Conservation (phyloP, 2,113 vertebrate species). For the Zosterops pallidus region DNA sequence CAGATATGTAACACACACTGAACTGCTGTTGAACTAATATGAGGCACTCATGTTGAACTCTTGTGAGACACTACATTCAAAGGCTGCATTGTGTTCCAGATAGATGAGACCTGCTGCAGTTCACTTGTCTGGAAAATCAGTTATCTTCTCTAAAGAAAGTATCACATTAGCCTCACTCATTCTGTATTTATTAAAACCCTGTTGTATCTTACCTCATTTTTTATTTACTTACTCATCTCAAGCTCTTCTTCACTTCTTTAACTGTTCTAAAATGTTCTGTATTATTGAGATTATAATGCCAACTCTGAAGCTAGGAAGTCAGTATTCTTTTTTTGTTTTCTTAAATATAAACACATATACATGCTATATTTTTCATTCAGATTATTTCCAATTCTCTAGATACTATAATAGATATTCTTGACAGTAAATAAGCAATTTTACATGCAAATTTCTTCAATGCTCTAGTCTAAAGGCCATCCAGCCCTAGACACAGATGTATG, state of each 20-base stretch:
- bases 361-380: background rate
- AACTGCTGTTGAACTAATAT: constrained; percentile 10
- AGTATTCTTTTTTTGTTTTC: background rate
- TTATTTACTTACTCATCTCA: background rate
- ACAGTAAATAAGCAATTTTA: background rate
- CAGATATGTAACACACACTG: background rate
- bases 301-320: background rate
- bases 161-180: background rate
- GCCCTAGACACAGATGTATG: background rate
- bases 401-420: background rate
- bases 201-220: background rate
- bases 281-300: background rate
- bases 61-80: background rate
- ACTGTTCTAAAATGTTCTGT: background rate
- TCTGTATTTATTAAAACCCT: background rate
- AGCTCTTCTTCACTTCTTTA: background rate
- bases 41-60: background rate
- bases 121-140: constrained; percentile 63
- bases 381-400: background rate
- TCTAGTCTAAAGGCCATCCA: background rate
- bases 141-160: background rate
- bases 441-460: background rate
- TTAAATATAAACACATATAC: background rate
- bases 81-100: background rate
- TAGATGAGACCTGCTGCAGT: constrained; percentile 25